Evolutionary conservation across 2,888 invertebrate species (phyloP).

Genomic region (Alloscopus bannaensis): DNA sequence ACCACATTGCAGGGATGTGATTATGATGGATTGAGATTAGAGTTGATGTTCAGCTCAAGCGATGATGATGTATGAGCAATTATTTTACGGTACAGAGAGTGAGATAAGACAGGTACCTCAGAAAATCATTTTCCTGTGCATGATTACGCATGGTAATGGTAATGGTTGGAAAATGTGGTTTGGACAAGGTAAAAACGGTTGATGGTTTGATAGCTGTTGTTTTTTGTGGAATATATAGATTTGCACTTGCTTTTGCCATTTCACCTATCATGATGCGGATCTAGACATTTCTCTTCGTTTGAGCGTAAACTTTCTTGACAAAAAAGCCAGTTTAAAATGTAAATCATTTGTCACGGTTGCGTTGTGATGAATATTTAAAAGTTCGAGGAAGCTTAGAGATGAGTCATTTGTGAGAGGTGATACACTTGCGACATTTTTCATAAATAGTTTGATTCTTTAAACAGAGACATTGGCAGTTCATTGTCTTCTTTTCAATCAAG

Average conservation of each 20-base stretch:
- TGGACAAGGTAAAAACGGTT: constrained; percentile 39
- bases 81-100: constrained; percentile 9
- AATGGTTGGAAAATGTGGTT: constrained; percentile 58
- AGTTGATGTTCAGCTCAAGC: constrained; percentile 7
- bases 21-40: constrained; percentile 50
- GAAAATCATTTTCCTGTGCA: constrained; percentile 36
- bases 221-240: constrained; percentile 15
- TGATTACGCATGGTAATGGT: constrained; percentile 57
- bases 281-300: background rate
- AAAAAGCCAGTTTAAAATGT: constrained; percentile 50
- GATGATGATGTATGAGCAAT: constrained; percentile 32
- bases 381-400: constrained; percentile 28
- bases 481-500: constrained; percentile 14
- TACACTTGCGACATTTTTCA: constrained; percentile 57
- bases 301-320: no score
- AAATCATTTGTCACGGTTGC: constrained; percentile 25
- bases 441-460: no score
- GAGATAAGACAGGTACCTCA: constrained; percentile 32
- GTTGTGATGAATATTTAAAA: constrained; percentile 47
- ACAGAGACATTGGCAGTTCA: no score
- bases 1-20: no score
- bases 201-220: constrained; percentile 25
- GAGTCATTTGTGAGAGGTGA: constrained; percentile 52
- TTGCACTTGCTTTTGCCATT: no score
- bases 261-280: background rate